These are phyloP conservation scores for Rhagologus leucostigma DNA, from an alignment of 2,113 vertebrate genomes.

Conservation along the genomic window DNA sequence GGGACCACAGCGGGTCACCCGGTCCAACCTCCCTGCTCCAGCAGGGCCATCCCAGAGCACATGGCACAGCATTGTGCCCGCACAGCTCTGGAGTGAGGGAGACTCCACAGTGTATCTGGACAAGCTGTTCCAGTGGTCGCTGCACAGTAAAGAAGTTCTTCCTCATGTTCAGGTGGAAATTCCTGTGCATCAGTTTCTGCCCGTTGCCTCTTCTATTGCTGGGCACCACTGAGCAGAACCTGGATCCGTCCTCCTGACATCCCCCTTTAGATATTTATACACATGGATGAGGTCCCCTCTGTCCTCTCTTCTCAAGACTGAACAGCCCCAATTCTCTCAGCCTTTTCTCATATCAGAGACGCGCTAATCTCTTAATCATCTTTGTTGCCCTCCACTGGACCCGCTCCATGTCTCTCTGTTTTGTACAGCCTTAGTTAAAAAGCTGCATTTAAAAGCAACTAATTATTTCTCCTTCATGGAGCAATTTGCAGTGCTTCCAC, in stretches of 20 bases:
- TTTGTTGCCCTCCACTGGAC: background rate
- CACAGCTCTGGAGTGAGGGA: background rate
- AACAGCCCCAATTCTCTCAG: background rate
- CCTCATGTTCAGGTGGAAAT: background rate
- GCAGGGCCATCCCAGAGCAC: background rate
- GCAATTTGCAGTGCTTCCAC: background rate
- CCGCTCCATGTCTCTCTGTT: background rate
- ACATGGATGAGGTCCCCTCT: background rate
- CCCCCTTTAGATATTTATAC: background rate
- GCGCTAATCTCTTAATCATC: background rate
- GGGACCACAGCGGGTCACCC: background rate
- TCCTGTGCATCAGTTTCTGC: background rate
- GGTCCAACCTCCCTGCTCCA: background rate
- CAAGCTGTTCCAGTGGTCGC: background rate
- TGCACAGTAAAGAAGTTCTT: background rate
- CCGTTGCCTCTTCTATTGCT: background rate
- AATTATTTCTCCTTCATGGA: background rate
- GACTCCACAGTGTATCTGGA: background rate
- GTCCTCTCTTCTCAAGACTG: background rate
- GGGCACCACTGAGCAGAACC: background rate
- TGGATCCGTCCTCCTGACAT: no score
- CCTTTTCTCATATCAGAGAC: background rate
- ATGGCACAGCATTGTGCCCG: accelerated
- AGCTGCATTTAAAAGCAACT: background rate
- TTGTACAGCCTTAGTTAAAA: background rate